phyloP scores from a whole-genome alignment of 2,888 invertebrate genomes.

The Margaritifera margaritifera region DNA sequence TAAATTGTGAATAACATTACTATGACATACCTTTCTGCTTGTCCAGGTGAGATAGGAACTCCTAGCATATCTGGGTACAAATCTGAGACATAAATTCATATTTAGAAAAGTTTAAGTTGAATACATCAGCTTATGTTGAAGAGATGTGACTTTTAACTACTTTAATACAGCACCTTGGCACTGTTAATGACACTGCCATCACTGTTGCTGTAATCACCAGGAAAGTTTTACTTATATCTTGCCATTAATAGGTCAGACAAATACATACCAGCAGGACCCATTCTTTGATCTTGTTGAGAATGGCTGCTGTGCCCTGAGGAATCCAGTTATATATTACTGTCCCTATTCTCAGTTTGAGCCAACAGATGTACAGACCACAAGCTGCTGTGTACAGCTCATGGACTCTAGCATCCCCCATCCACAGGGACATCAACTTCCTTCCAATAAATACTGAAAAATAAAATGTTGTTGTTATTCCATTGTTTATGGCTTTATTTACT shows the following conservation, averaged over 20 bases:
- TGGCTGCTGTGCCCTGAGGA: constrained; percentile 86
- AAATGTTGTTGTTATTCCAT: neutral
- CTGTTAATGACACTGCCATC: too few relatives aligned
- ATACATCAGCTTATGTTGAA: too few relatives aligned
- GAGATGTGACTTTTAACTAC: too few relatives aligned
- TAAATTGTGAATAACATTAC: too few relatives aligned
- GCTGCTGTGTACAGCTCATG: constrained; percentile 98
- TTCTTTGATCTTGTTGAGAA: constrained; percentile 70
- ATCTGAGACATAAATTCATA: too few relatives aligned
- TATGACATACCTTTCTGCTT: too few relatives aligned
- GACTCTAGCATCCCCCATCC: constrained; percentile 81
- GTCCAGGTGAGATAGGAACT: too few relatives aligned
- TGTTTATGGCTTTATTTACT: neutral
- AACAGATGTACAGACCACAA: constrained; percentile 94
- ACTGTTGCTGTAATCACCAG: too few relatives aligned
- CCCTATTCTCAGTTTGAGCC: constrained; percentile 89
- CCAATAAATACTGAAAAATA: constrained; percentile 84
- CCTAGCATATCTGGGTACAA: too few relatives aligned
- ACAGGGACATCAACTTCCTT: constrained; percentile 88
- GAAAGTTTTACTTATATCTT: too few relatives aligned
- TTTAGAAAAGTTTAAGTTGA: too few relatives aligned
- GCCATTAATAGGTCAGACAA: neutral
- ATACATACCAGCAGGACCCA: constrained; percentile 72
- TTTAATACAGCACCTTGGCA: too few relatives aligned
- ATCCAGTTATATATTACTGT: constrained; percentile 89